These are phyloP conservation scores for Conus canariensis DNA, from an alignment of 2,888 invertebrate genomes.

Conservation along the genomic window DNA sequence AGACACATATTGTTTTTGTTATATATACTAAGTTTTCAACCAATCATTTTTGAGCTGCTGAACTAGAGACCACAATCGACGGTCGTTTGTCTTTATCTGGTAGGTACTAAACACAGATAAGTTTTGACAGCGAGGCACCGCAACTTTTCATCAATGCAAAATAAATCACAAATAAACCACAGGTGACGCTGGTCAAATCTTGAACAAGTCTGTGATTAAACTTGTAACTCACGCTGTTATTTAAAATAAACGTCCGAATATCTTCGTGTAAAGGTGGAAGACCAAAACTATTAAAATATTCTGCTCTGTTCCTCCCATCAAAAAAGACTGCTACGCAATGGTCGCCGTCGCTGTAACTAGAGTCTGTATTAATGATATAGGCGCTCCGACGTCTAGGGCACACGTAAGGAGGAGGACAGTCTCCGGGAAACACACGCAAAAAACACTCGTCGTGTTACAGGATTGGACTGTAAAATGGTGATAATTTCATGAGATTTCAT, in stretches of 20 bases:
- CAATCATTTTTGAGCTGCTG: neutral
- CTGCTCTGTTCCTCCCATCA: neutral
- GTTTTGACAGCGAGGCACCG: neutral
- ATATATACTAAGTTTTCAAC: too few species aligned
- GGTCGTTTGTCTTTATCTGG: neutral
- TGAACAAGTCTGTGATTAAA: neutral
- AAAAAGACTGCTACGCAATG: neutral
- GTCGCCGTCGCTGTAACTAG: neutral
- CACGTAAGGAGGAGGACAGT: neutral
- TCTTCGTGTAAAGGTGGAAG: neutral
- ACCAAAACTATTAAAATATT: conserved; percentile 1
- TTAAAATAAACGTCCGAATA: neutral
- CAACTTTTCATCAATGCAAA: conserved; percentile 4
- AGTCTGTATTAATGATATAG: neutral
- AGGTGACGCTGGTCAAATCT: neutral
- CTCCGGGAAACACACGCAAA: neutral
- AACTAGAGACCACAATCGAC: neutral
- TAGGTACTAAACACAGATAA: neutral
- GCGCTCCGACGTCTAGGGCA: neutral
- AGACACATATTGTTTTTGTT: too few species aligned
- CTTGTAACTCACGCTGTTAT: neutral
- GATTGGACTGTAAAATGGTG: neutral
- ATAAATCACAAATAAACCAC: neutral
- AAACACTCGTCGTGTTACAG: neutral
- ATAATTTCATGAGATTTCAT: neutral